A percentile compares a stretch with the other conserved stretches of the same genome.
Evolutionary conservation across 2,797 vertebrate species (phyloP).

Genomic region (Chelon auratus): DNA sequence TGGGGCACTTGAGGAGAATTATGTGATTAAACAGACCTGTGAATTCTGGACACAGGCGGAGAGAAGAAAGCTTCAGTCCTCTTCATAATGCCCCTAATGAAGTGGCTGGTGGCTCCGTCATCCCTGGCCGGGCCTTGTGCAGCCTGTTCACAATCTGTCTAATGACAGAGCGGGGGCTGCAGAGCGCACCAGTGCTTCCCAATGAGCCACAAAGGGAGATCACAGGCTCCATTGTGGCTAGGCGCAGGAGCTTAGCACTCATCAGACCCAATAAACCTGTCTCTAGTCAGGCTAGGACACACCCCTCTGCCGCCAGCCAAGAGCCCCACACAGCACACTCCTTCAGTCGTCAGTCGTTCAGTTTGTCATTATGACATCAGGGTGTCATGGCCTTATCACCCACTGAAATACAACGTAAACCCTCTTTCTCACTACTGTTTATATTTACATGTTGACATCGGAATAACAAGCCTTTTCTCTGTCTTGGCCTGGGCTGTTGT

Average conservation of each 20-base stretch:
- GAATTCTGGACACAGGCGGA: slow-evolving; percentile 92
- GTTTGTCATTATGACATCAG: slow-evolving; percentile 82
- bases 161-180: slow-evolving; percentile 96
- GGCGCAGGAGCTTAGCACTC: slow-evolving; percentile 93
- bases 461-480: slow-evolving; percentile 64
- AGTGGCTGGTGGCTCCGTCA: slow-evolving; percentile 96
- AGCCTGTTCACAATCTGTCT: slow-evolving; percentile 98
- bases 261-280: slow-evolving; percentile 88
- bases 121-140: slow-evolving; percentile 95
- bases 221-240: slow-evolving; percentile 94
- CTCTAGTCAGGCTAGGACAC: slow-evolving; percentile 92
- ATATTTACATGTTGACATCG: slow-evolving; percentile 67
- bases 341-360: slow-evolving; percentile 60
- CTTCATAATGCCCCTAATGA: slow-evolving; percentile 96
- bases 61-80: slow-evolving; percentile 93
- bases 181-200: slow-evolving; percentile 96
- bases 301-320: slow-evolving; percentile 77
- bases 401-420: slow-evolving; percentile 49
- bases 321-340: slow-evolving; percentile 74
- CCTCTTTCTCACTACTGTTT: slow-evolving; percentile 61
- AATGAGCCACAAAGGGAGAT: slow-evolving; percentile 98
- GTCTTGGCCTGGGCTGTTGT: slow-evolving; percentile 59
- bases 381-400: slow-evolving; percentile 74
- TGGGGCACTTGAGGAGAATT: slow-evolving; percentile 95
- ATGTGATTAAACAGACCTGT: slow-evolving; percentile 98